Percentiles rank a stretch among this genome's conserved stretches.
phyloP scores from a whole-genome alignment of 2,113 vertebrate species.

The Delphinapterus leucas region DNA sequence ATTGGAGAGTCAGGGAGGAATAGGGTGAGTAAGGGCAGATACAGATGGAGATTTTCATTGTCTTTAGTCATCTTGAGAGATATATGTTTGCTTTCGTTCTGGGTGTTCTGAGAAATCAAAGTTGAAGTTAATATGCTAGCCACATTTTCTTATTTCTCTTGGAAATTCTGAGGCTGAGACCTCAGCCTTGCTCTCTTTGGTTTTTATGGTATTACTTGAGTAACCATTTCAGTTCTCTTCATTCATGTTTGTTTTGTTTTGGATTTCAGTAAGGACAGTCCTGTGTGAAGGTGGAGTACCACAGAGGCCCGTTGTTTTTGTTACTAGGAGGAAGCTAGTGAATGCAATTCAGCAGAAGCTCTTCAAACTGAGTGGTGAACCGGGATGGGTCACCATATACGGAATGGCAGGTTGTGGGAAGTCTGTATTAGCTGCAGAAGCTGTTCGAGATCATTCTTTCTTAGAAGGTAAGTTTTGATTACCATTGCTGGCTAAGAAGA shows the following conservation, averaged over 20 bases:
- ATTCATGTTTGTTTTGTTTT: conserved; percentile 46
- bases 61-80: background rate
- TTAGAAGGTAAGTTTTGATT: conserved; percentile 86
- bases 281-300: conserved; percentile 96
- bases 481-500: background rate
- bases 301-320: conserved; percentile 95
- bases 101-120: background rate
- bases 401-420: conserved; percentile 99
- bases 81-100: background rate
- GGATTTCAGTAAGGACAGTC: conserved; percentile 86
- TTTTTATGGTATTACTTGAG: background rate
- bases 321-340: conserved; percentile 87
- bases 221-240: background rate
- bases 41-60: background rate
- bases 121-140: background rate
- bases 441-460: conserved; percentile 88
- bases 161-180: background rate
- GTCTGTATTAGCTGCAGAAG: conserved; percentile 95
- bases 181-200: background rate
- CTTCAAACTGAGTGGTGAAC: conserved; percentile 80
- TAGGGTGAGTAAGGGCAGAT: background rate
- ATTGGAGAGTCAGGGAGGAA: background rate
- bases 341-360: conserved; percentile 89
- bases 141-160: conserved; percentile 12
- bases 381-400: conserved; percentile 94